Evolutionary conservation across 53 echinoderm and acorn worm species (phyloP).

Genomic region (Paracentrotus lividus): DNA sequence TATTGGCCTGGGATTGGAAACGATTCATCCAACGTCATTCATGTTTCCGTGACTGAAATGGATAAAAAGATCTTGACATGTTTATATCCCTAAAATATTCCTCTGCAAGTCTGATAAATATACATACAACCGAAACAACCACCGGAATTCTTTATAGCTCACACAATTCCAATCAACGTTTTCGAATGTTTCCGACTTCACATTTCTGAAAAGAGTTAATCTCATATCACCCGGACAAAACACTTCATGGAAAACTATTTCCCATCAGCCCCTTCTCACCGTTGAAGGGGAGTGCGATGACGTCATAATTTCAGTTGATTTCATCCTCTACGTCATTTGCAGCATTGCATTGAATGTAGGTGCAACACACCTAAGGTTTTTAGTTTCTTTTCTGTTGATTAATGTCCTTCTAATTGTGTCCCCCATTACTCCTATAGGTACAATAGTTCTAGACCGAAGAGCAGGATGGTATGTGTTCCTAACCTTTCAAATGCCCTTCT

Average conservation of each 20-base stretch:
- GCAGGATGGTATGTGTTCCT: not conserved
- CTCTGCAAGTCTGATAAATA: not conserved
- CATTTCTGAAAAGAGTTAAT: not conserved
- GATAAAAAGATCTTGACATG: not conserved
- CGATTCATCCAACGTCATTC: not conserved
- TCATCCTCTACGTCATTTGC: slow-evolving; percentile 21
- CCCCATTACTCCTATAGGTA: slow-evolving; percentile 7
- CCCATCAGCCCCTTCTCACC: not conserved
- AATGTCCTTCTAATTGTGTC: not conserved
- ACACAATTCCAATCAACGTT: not conserved
- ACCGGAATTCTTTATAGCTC: not conserved
- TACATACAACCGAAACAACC: not conserved
- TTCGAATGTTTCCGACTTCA: not conserved
- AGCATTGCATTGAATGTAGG: not conserved
- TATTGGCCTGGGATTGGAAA: not conserved
- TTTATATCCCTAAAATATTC: not conserved
- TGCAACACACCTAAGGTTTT: not conserved
- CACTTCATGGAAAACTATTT: not conserved
- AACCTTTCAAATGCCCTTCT: slow-evolving; percentile 15
- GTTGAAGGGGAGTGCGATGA: not conserved
- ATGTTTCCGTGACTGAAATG: not conserved
- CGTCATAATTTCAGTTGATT: slow-evolving; percentile 40
- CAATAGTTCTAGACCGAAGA: not conserved
- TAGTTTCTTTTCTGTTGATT: not conserved
- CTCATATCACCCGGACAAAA: not conserved